Conservation (phyloP, 2,888 invertebrate species). For the Onthophagus sagittarius region DNA sequence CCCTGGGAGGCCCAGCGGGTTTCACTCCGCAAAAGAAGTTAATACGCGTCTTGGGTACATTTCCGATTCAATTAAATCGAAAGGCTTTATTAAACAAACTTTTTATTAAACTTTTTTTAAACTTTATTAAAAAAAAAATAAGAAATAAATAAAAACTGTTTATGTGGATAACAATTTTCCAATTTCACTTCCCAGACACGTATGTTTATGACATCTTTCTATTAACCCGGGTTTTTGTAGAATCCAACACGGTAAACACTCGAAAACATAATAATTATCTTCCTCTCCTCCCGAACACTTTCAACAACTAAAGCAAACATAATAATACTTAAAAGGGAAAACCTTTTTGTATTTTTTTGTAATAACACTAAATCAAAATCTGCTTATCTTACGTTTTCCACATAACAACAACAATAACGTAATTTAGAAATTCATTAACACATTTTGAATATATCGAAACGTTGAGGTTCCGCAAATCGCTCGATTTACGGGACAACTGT, state of each 20-base stretch:
- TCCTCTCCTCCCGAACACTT: not conserved
- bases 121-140: no score
- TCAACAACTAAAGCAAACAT: not conserved
- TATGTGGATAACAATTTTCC: not conserved
- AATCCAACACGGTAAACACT: not conserved
- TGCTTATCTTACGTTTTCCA: not conserved
- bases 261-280: not conserved
- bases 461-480: conserved; percentile 70
- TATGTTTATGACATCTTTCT: not conserved
- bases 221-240: not conserved
- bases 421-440: conserved; percentile 56
- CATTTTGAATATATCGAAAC: conserved; percentile 69
- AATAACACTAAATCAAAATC: not conserved
- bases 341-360: not conserved
- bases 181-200: not conserved
- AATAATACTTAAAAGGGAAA: not conserved
- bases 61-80: not conserved
- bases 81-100: no score
- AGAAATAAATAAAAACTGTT: not conserved
- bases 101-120: no score
- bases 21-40: not conserved
- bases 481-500: conserved; percentile 68
- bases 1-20: not conserved
- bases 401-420: no score
- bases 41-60: not conserved